These are phyloP conservation scores for Crambe crambe DNA, from an alignment of 37 sponge, comb jelly and placozoan species.

Conservation along the genomic window DNA sequence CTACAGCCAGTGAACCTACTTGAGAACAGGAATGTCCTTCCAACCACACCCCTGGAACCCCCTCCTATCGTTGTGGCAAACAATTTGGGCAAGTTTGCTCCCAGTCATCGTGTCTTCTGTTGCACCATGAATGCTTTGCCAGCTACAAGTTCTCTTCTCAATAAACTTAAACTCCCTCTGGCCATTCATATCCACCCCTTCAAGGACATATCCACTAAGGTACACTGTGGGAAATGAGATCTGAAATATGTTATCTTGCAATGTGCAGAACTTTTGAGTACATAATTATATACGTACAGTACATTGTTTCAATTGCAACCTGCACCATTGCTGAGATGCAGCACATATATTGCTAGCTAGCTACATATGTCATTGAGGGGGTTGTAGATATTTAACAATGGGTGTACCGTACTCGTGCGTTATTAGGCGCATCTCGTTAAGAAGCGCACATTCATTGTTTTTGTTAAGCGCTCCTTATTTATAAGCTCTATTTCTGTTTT, in stretches of 20 bases:
- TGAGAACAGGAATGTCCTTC: slow-evolving; percentile 71
- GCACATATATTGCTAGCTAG: too few relatives aligned
- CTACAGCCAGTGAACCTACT: slow-evolving; percentile 76
- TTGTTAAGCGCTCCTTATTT: too few relatives aligned
- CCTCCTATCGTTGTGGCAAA: slow-evolving; percentile 45
- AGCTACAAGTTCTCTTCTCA: slow-evolving; percentile 71
- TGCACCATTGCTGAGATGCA: too few relatives aligned
- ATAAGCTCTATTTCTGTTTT: background rate
- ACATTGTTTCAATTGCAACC: too few relatives aligned
- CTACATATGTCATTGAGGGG: too few relatives aligned
- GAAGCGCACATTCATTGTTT: too few relatives aligned
- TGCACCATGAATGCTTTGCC: slow-evolving; percentile 89
- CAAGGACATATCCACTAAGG: slow-evolving; percentile 64
- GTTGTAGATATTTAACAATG: background rate
- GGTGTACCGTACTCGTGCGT: too few relatives aligned
- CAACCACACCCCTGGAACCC: slow-evolving; percentile 36
- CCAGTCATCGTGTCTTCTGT: slow-evolving; percentile 81
- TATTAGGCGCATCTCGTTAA: too few relatives aligned
- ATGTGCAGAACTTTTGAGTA: too few relatives aligned
- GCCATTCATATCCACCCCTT: slow-evolving; percentile 95
- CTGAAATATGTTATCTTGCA: too few relatives aligned
- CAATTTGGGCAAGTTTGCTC: slow-evolving; percentile 22
- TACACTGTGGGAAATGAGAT: too few relatives aligned
- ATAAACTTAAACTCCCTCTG: slow-evolving; percentile 87
- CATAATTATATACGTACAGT: too few relatives aligned